Evolutionary conservation across 2,888 invertebrate genomes (phyloP).

Genomic region (Dynastes tityus): DNA sequence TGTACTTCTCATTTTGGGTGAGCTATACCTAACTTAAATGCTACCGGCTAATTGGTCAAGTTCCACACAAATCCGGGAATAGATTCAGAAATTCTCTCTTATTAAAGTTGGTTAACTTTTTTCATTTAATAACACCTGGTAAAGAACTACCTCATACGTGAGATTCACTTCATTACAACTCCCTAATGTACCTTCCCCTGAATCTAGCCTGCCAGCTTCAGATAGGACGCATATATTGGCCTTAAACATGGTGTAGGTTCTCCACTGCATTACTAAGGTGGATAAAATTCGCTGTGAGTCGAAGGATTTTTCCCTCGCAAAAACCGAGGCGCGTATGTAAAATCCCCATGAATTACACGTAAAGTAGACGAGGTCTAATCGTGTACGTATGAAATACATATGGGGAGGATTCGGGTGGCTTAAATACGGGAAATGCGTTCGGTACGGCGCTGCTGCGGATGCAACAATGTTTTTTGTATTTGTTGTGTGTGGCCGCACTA

Average conservation of each 20-base stretch:
- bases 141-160: no score
- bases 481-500: not conserved
- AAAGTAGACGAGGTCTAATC: not conserved
- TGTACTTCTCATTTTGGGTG: no score
- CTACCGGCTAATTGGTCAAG: no score
- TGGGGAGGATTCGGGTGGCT: not conserved
- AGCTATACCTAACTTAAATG: no score
- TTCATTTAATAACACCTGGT: no score
- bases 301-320: slow-evolving; percentile 17
- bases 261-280: slow-evolving; percentile 17
- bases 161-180: no score
- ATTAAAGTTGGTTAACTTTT: no score
- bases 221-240: not conserved
- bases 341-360: slow-evolving; percentile 24
- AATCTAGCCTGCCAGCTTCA: not conserved
- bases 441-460: not conserved
- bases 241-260: no score
- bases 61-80: no score
- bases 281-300: slow-evolving; percentile 48
- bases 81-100: no score
- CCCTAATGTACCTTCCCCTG: no score
- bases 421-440: slow-evolving; percentile 1
- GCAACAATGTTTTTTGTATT: not conserved
- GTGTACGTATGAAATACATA: slow-evolving; percentile 9
- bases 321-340: slow-evolving; percentile 18